These are phyloP conservation scores for Epiblema foenella DNA, from an alignment of 2,888 invertebrate species.

Conservation along the genomic window DNA sequence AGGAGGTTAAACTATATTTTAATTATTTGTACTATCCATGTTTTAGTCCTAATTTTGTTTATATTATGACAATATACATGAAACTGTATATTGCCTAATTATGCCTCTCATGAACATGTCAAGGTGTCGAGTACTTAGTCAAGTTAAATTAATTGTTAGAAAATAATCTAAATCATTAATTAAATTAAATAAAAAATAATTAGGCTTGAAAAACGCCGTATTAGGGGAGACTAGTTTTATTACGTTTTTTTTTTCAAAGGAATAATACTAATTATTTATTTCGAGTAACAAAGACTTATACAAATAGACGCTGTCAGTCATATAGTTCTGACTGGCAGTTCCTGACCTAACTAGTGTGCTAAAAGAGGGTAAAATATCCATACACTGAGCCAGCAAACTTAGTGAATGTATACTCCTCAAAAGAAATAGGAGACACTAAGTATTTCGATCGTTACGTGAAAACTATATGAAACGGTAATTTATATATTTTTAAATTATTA, in stretches of 20 bases:
- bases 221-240: no score
- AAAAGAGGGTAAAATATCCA: neutral
- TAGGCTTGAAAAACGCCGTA: constrained; percentile 13
- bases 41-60: neutral
- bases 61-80: neutral
- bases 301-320: constrained; percentile 25
- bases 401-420: neutral
- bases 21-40: neutral
- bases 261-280: no score
- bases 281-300: no score
- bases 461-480: no score
- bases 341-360: neutral
- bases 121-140: constrained; percentile 52
- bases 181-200: constrained; percentile 25
- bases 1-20: neutral
- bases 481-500: no score
- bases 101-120: constrained; percentile 48
- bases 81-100: neutral
- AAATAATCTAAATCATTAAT: constrained; percentile 34
- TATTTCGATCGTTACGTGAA: no score
- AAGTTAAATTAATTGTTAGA: constrained; percentile 36
- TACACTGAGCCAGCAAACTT: neutral
- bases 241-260: no score
- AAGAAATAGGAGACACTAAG: no score
- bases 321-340: neutral